These are phyloP conservation scores for Pedicia rivosa DNA, from an alignment of 2,888 invertebrate genomes.

Conservation along the genomic window DNA sequence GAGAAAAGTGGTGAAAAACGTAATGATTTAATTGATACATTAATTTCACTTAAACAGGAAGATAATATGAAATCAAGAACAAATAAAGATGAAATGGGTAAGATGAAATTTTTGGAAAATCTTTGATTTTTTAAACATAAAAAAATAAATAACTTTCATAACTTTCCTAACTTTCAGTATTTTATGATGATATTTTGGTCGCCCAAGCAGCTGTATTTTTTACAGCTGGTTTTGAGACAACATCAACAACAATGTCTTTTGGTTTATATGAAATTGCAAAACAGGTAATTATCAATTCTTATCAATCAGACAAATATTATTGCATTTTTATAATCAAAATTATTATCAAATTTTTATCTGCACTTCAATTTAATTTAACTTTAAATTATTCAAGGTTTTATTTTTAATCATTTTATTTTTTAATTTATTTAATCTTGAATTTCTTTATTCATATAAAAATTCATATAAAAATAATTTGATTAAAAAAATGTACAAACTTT, in stretches of 20 bases:
- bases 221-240: constrained; percentile 27
- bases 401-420: no score
- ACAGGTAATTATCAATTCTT: background rate
- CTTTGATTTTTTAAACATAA: background rate
- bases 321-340: no score
- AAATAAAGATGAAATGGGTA: background rate
- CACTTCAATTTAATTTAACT: no score
- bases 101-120: no score
- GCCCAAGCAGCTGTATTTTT: constrained; percentile 28
- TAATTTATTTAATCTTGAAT: no score
- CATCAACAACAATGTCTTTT: constrained; percentile 21
- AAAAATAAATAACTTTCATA: background rate
- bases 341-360: no score
- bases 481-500: no score
- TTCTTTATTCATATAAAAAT: no score
- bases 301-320: no score
- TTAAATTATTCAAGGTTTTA: no score
- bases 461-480: no score
- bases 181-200: constrained; percentile 20
- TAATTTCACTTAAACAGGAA: constrained; percentile 29
- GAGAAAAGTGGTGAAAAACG: constrained; percentile 24
- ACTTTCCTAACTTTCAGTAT: constrained; percentile 6
- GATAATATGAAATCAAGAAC: constrained; percentile 12
- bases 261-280: constrained; percentile 20
- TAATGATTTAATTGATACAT: constrained; percentile 34